A percentile compares a stretch with the other conserved stretches of the same genome.
phyloP scores from a whole-genome alignment of 2,113 vertebrate species.

The Nothobranchius kuhntae region DNA sequence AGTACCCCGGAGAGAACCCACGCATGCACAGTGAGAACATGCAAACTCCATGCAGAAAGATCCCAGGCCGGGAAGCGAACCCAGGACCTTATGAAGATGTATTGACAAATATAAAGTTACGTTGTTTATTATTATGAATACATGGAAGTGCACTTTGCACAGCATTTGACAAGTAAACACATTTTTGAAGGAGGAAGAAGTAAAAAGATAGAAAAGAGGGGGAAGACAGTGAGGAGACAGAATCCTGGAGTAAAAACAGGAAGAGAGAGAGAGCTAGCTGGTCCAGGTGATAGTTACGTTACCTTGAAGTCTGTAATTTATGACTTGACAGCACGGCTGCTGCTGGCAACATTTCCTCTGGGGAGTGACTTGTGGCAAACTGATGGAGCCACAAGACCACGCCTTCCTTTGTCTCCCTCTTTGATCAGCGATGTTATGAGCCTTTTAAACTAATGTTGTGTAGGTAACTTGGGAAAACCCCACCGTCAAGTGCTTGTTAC shows the following conservation, averaged over 20 bases:
- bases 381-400: constrained; percentile 49
- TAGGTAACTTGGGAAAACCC: constrained; percentile 26
- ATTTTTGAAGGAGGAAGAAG: background rate
- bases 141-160: background rate
- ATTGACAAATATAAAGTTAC: no score
- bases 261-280: constrained; percentile 43
- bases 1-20: no score
- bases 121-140: no score
- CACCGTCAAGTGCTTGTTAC: constrained; percentile 31
- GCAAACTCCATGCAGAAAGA: no score
- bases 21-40: no score
- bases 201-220: background rate
- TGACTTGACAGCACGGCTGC: constrained; percentile 41
- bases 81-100: no score
- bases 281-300: constrained; percentile 69
- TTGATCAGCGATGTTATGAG: constrained; percentile 54
- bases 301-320: constrained; percentile 65
- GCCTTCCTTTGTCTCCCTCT: constrained; percentile 48
- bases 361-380: constrained; percentile 42
- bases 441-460: constrained; percentile 50
- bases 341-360: constrained; percentile 45
- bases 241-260: constrained; percentile 25
- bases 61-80: no score
- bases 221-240: constrained; percentile 12
- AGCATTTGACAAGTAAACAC: background rate